Base-by-base conservation (phyloP, 2,888 invertebrate genomes). In the Folsomia candida region DNA sequence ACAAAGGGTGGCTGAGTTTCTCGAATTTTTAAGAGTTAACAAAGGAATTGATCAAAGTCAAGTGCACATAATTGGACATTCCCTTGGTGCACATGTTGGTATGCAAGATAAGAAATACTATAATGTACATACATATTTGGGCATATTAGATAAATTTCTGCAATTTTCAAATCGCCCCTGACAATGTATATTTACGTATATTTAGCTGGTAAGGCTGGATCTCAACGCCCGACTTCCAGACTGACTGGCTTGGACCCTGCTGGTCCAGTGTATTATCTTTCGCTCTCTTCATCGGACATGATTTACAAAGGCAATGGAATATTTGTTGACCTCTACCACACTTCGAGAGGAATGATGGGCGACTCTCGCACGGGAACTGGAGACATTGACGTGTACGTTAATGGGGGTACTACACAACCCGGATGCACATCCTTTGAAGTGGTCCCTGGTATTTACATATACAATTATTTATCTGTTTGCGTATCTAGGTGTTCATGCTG, bases 241-340 rank as follows among this genome's bases (percentile, higher is more conserved):
- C 60, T 72, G 54, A 57, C 37, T n/a, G 74, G 76, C 4, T 57
- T 76, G 2, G 76, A 76, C 60, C 76, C 76, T 47, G 76, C 76
- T 6, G 73, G 72, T 14, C 67, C 69, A 3, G 6, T 37, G 4
- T 37, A 37, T 14, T 37, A 37, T 14, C 64, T 72, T 37, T 70
- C 72, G 47, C 59, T 51, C 2, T 2, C 60, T 37, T 67, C 70
- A 67, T 24, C 67, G 1, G 59, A 59, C 22, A 29, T 24, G 37
- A 59, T 76, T 20, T 20, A 63, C 47, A 62, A 68, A 37, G 67
- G 69, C 24, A 71, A 74, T n/a, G 76, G 74, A 11, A 9, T 25
- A 0, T 74, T 74, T 59, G 76, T 76, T 0, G 76, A 74, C n/a
- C 68, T 76, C 51, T 76, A 76, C 58, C 73, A 76, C 28, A 65